Evolutionary conservation across 2,888 invertebrate genomes (phyloP), one percentile per base, ranked within the genome.

Genomic region (Stenichneumon culpator): DNA sequence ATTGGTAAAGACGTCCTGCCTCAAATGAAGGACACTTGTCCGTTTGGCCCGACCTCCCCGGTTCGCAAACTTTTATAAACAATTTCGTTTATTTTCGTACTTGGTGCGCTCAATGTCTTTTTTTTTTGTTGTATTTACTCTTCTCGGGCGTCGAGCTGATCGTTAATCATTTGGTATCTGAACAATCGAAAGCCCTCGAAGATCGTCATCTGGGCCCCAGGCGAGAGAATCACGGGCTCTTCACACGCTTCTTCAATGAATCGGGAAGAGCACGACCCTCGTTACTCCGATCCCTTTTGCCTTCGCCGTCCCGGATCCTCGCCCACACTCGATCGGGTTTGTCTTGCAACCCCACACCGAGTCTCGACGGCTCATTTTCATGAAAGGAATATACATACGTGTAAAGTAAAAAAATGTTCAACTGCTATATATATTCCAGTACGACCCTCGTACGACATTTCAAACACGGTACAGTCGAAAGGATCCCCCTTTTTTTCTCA

Each of bases 311-410:
- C 78, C 78, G 82, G 73, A 78, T 82, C 57, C 63, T 78, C 68
- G 47, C 47, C 4, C 54, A 6, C 16, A 11, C 57, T 68, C 82
- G 50, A 82, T 82, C 78, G 82, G 73, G 68, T 82, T 82, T 73
- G 47, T 73, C 72, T 67, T 32, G 22, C 83, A 69, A 63, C 69
- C 60, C 54, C 73, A 50, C 72, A 68, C 36, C 72, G 77, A 73
- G 83, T 79, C 72, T 79, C 78, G 78, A 60, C 74, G 74, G 63
- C 79, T 68, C 60, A 78, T 83, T 83, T 74, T 83, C 83, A 47
- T 63, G 79, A 83, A 75, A 79, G 74, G 79, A 70, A 79, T 22
- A 72, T 52, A 72, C 54, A 36, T 68, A 39, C 19, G 22, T n/a
- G 28, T 52, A 52, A n/a, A 72, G 54, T 50, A 72, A 63, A 63